These are phyloP conservation scores for Phthorimaea operculella DNA, from an alignment of 1,140 invertebrate species.

Conservation along the genomic window DNA sequence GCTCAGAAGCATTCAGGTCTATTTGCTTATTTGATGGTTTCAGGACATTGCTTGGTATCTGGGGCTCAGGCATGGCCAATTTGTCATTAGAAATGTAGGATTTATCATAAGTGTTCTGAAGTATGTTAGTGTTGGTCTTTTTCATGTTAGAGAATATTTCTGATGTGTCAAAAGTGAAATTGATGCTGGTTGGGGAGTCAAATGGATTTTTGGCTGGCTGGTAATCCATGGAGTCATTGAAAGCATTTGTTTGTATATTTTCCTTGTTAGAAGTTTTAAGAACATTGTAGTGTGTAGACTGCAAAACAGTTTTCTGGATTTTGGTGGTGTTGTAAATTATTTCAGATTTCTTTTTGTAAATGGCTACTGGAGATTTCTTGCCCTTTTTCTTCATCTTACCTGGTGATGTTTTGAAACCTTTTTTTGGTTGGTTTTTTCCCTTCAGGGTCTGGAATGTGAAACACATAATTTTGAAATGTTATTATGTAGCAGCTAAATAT, in stretches of 20 bases:
- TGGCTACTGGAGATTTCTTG: constrained; percentile 47
- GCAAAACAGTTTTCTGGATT: constrained; percentile 33
- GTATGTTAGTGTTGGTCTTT: constrained; percentile 23
- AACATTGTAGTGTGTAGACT: constrained; percentile 37
- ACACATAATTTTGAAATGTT: not conserved
- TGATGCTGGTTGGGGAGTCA: constrained; percentile 39
- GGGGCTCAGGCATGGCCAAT: constrained; percentile 11
- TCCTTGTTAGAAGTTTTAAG: constrained; percentile 33
- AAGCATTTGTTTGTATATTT: constrained; percentile 19
- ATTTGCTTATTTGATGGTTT: constrained; percentile 50
- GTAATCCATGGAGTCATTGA: constrained; percentile 29
- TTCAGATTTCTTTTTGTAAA: constrained; percentile 48
- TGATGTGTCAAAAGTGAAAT: constrained; percentile 48
- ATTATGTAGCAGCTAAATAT: no score
- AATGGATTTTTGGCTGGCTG: constrained; percentile 41
- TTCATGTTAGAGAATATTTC: constrained; percentile 49
- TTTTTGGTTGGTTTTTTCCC: constrained; percentile 38
- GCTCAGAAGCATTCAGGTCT: constrained; percentile 31
- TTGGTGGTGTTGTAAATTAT: constrained; percentile 39
- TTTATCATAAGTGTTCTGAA: constrained; percentile 49
- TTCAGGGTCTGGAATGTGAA: constrained; percentile 41
- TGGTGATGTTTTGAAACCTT: constrained; percentile 47
- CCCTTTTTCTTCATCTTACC: constrained; percentile 52
- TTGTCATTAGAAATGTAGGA: constrained; percentile 23
- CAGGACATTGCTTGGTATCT: constrained; percentile 31